Base-by-base conservation (phyloP, 2,797 vertebrate genomes). In the Phalanger gymnotis region DNA sequence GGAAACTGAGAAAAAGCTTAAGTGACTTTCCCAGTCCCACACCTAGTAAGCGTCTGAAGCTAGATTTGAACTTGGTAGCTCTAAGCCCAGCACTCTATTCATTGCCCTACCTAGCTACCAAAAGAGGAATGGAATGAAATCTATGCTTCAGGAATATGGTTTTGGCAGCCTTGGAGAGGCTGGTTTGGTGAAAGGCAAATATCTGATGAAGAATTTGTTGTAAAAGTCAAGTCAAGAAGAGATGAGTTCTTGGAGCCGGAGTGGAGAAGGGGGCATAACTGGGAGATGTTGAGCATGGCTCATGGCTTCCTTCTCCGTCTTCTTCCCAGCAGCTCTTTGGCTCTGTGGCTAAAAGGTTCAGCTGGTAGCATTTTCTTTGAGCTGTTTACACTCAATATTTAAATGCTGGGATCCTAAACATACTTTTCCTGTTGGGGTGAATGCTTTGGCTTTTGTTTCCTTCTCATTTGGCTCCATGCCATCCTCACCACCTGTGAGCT, bases 321-420 rank as follows among this genome's bases (percentile, higher is more conserved):
- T 53, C 31, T 53, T 91, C 90, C 73, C 11, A 95, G 28, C 47
- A 93, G 31, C 40, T 89, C 14, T 92, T 47, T 92, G 55, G 16
- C 34, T 94, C 94, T 28, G 53, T 90, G 94, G 52, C 90, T 91
- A 90, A 25, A 34, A 58, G 90, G 92, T 94, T 96, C 51, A n/a
- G 30, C 16, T 61, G n/a, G n/a, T 96, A 31, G 28, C 51, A 53
- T 90, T 94, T 89, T 96, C 57, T 96, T 94, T 30, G 13, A 90
- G 34, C 27, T 91, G 4, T 91, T 92, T 66, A 96, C 34, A 56
- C 9, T 57, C 51, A 89, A 1, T 93, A 55, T 92, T 61, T 94
- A 94, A 92, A 94, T 96, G 2, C 47, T 55, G 54, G 30, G 5
- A 28, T 93, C 34, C 90, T 92, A 61, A 47, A 12, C 47, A 51